Base-by-base conservation (phyloP, 2,888 invertebrate genomes). In the Crioceris asparagi region DNA sequence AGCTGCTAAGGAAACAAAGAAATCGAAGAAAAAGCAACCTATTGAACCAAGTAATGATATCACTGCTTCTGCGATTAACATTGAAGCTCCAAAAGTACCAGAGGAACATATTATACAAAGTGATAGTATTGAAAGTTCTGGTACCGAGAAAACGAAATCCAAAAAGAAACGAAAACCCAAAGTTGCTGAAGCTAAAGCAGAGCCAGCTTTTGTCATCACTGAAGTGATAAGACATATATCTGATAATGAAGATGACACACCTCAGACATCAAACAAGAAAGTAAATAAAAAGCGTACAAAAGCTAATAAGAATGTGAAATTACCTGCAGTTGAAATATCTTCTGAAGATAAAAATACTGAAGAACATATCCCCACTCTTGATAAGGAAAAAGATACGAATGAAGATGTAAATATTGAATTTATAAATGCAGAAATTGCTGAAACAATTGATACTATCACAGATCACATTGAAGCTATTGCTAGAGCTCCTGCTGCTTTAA, bases 161-260 rank as follows among this genome's bases (percentile, higher is more conserved):
- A 31, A 37, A 6, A 38, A 38, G 15, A 29, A 33, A 12, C 41
- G 41, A 29, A 46, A 49, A 31, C 41, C 37, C n/a, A n/a, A n/a
- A n/a, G n/a, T n/a, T n/a, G 32, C 35, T 16, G 41, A 44, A 26
- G 44, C 44, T 11, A 17, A 18, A 8, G 16, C 15, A 16, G 45
- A 46, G 32, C 45, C 44, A 8, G 43, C 44, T 5, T 47, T 45
- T 37, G 41, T 39, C 25, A 34, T 47, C 17, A 44, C 41, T 2
- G 48, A 47, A 33, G 43, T 47, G 32, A 48, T 48, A 23, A 27
- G 27, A 15, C 12, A 27, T 6, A 27, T 27, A 6, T 15, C 27
- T 11, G 27, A 27, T 12, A 36, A 44, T 4, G 43, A 42, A 15
- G 25, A 33, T 10, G 35, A 37, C 27, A 14, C 16, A 3, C 1